phyloP scores from a whole-genome alignment of 2,888 invertebrate genomes.

The Acanthosepion esculentum region DNA sequence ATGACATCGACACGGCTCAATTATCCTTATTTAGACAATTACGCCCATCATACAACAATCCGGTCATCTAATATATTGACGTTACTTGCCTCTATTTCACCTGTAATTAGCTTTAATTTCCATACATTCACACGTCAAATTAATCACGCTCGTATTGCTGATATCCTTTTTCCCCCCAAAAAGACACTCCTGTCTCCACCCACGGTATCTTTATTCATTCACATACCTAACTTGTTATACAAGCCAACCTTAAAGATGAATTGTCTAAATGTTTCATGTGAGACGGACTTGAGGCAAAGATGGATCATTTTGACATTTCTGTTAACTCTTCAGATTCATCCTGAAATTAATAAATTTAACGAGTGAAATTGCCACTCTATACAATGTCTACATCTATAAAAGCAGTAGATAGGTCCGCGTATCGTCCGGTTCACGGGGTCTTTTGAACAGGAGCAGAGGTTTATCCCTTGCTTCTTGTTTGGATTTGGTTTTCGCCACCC shows the following conservation, averaged over 20 bases:
- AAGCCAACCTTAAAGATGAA: neutral
- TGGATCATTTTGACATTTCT: no score
- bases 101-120: constrained; percentile 33
- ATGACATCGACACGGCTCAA: constrained; percentile 33
- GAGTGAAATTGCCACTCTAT: no score
- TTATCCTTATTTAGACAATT: constrained; percentile 21
- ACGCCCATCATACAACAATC: constrained; percentile 13
- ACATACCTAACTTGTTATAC: neutral
- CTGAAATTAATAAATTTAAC: no score
- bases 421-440: no score
- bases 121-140: constrained; percentile 1
- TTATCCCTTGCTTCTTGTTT: no score
- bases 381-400: no score
- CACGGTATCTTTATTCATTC: neutral
- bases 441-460: no score
- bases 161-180: neutral
- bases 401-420: no score
- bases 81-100: neutral
- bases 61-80: constrained; percentile 22
- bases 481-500: no score
- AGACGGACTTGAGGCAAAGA: no score
- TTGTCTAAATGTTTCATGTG: neutral
- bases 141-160: neutral
- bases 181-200: neutral
- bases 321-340: no score